phyloP scores from a whole-genome alignment of 2,888 invertebrate species.

The Thecophora atra region DNA sequence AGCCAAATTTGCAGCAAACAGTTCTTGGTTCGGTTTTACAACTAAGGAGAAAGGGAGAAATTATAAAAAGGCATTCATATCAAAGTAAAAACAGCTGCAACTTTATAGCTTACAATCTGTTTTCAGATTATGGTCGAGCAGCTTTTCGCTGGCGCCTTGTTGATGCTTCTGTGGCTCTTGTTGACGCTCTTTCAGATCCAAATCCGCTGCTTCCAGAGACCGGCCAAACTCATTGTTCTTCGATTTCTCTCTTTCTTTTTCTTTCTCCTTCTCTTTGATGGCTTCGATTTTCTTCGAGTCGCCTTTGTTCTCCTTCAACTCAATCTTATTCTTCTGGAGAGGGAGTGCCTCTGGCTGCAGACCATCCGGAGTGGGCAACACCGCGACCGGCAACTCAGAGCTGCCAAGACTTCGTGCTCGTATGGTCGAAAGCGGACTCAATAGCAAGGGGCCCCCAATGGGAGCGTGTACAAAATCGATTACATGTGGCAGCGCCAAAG shows the following conservation, averaged over 20 bases:
- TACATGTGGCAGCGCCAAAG: slow-evolving; percentile 51
- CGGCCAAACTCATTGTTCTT: slow-evolving; percentile 49
- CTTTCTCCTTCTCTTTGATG: slow-evolving; percentile 10
- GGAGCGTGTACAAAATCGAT: slow-evolving; percentile 59
- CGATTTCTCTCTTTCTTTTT: slow-evolving; percentile 27
- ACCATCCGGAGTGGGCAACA: slow-evolving; percentile 39
- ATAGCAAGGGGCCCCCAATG: slow-evolving; percentile 51
- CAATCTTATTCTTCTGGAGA: slow-evolving; percentile 27
- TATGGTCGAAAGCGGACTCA: slow-evolving; percentile 48
- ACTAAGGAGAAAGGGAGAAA: neutral
- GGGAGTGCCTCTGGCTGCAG: slow-evolving; percentile 42
- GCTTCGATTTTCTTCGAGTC: slow-evolving; percentile 19
- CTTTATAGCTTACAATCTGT: slow-evolving; percentile 44
- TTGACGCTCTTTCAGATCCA: slow-evolving; percentile 46
- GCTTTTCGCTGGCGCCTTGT: neutral
- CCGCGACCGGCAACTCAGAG: slow-evolving; percentile 43
- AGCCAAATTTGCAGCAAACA: neutral
- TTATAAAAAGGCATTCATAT: neutral
- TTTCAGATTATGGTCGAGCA: slow-evolving; percentile 43
- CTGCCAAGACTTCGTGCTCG: slow-evolving; percentile 57
- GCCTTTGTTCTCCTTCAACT: slow-evolving; percentile 22
- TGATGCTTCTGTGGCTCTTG: neutral
- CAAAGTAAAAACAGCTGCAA: neutral
- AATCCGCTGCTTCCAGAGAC: slow-evolving; percentile 51
- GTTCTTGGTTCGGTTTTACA: neutral